Percentiles rank a stretch among this genome's conserved stretches.
phyloP scores from a whole-genome alignment of 2,888 invertebrate genomes.

The Spilosoma lubricipeda region DNA sequence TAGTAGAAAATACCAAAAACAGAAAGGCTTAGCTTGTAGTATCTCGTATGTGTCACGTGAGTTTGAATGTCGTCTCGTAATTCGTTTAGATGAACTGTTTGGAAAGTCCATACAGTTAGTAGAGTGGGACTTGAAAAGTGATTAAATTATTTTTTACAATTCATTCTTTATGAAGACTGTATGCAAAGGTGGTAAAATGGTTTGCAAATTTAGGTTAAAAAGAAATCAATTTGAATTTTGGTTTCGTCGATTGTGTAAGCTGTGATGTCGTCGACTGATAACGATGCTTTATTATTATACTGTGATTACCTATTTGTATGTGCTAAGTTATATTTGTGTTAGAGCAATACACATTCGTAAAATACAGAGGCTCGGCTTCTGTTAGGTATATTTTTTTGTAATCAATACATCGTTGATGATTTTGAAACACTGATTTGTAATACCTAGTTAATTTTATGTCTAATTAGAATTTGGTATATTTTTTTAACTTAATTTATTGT shows the following conservation, averaged over 20 bases:
- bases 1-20: constrained; percentile 53
- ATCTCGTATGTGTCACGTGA: constrained; percentile 38
- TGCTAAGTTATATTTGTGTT: constrained; percentile 75
- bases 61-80: constrained; percentile 49
- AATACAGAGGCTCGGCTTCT: constrained; percentile 72
- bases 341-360: constrained; percentile 63
- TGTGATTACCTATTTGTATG: constrained; percentile 81
- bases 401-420: constrained; percentile 52
- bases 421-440: constrained; percentile 55
- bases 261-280: constrained; percentile 83
- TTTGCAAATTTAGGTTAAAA: constrained; percentile 55
- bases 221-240: constrained; percentile 66
- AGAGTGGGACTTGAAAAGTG: constrained; percentile 32
- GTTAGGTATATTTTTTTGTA: constrained; percentile 67
- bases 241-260: constrained; percentile 77
- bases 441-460: constrained; percentile 58
- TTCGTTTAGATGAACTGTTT: constrained; percentile 43
- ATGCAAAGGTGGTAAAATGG: constrained; percentile 42
- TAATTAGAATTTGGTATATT: constrained; percentile 72
- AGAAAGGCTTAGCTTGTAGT: constrained; percentile 46
- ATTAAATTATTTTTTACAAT: constrained; percentile 41
- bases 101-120: constrained; percentile 29
- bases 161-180: constrained; percentile 46
- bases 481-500: constrained; percentile 76
- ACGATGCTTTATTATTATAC: constrained; percentile 85